Evolutionary conservation across 2,888 invertebrate species (phyloP).

Genomic region (Neoascia interrupta): DNA sequence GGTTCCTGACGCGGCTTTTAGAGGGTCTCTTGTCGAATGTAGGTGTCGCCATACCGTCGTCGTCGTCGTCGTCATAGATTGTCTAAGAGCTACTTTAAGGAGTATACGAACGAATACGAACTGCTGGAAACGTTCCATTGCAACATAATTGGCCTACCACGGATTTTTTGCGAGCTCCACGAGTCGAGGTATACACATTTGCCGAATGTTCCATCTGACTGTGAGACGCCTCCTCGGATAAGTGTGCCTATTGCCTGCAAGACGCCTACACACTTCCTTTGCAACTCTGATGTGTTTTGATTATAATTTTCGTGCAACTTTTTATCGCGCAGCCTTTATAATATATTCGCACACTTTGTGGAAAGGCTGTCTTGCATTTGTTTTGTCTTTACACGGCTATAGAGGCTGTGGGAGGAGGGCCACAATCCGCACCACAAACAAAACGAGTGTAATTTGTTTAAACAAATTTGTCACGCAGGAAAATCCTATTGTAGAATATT

Average conservation of each 20-base stretch:
- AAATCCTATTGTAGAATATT: slow-evolving; percentile 66
- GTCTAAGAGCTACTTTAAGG: slow-evolving; percentile 47
- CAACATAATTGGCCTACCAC: slow-evolving; percentile 66
- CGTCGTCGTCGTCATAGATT: slow-evolving; percentile 46
- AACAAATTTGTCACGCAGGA: slow-evolving; percentile 70
- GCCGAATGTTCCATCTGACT: slow-evolving; percentile 43
- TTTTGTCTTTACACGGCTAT: slow-evolving; percentile 22
- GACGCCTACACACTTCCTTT: slow-evolving; percentile 65
- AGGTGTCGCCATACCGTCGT: slow-evolving; percentile 57
- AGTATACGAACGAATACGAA: slow-evolving; percentile 15
- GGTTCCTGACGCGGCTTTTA: slow-evolving; percentile 48
- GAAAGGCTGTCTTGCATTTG: slow-evolving; percentile 39
- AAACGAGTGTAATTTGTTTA: slow-evolving; percentile 67
- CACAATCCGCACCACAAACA: slow-evolving; percentile 29
- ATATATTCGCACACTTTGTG: slow-evolving; percentile 67
- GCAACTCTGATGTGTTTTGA: slow-evolving; percentile 58
- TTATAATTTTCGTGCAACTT: slow-evolving; percentile 64
- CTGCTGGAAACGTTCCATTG: slow-evolving; percentile 19
- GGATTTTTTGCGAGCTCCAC: slow-evolving; percentile 26
- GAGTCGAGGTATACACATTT: slow-evolving; percentile 41
- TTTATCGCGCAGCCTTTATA: slow-evolving; percentile 62
- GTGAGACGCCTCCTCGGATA: slow-evolving; percentile 49
- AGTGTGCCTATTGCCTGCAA: slow-evolving; percentile 25
- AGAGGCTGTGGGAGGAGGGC: not conserved
- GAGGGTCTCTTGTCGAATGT: slow-evolving; percentile 45